Evolutionary conservation across 2,113 vertebrate genomes (phyloP), one percentile per base, ranked within the genome.

Genomic region (Beaufortia kweichowensis): DNA sequence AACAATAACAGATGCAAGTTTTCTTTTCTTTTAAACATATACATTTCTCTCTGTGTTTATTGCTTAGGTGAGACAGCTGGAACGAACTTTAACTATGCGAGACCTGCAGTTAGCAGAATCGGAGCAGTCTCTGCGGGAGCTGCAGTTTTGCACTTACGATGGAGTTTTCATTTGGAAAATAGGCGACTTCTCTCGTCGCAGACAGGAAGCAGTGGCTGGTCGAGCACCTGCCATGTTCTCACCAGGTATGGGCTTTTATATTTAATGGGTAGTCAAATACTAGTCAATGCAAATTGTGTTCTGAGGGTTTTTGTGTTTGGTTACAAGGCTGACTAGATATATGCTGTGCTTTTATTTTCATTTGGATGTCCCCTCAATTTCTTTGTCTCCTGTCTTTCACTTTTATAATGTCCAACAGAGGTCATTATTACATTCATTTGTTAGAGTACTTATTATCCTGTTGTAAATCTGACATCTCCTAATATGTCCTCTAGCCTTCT

Each of bases 81-180:
- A 99, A 85, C 88, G 95, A 68, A 96, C 92, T 31, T 90, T 96
- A 0, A 95, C 93, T 0, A 91, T 98, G 81, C 98, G 98, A 83
- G 97, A 98, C 77, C 85, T 98, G 76, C 94, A 94, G 0, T 86
- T 98, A 63, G 94, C 94, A 0, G 96, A 98, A 85, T 93, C 98
- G 87, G 95, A 98, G 75, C 94, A 94, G 21, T 90, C 94, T 43
- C 85, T 99, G 19, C 91, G 92, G 6, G 95, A 90, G 81, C 86
- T 97, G 89, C 94, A 97, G 12, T 93, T 93, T 0, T 93, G 95
- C 35, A 96, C 95, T 29, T 96, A 94, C 0, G 96, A 99, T 0
- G 97, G 97, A 0, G 89, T 98, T 77, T 98, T 98, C 65, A 77
- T 99, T 83, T 99, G 97, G 97, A 96, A 96, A 90, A 98, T 99